Percentiles rank a stretch among this genome's conserved stretches.
Conservation (phyloP, 2,113 vertebrate genomes). For the Colius striatus region DNA sequence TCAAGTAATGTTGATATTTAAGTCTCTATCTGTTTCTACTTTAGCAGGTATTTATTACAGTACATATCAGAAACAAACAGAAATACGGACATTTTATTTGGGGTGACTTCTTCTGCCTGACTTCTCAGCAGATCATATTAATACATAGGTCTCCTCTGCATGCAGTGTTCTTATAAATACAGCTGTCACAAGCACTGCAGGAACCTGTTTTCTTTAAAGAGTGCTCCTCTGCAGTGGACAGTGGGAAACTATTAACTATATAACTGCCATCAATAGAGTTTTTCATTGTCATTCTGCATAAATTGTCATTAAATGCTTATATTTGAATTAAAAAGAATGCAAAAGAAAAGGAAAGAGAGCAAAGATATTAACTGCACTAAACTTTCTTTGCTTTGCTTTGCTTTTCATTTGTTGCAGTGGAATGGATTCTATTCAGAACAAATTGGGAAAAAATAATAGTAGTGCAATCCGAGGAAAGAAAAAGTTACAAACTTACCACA, state of each 20-base stretch:
- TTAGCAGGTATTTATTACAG: background rate
- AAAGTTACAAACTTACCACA: constrained; percentile 86
- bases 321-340: background rate
- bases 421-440: background rate
- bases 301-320: background rate
- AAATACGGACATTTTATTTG: background rate
- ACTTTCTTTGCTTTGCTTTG: background rate
- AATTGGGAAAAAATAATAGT: background rate
- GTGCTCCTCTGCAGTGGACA: background rate
- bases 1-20: background rate
- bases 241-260: background rate
- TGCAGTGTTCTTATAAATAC: background rate
- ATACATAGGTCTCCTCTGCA: background rate
- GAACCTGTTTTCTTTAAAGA: background rate
- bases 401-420: background rate
- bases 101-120: background rate
- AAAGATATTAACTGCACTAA: background rate
- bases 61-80: background rate
- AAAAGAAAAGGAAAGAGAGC: background rate
- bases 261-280: background rate
- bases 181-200: background rate
- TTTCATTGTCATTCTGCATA: background rate
- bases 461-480: background rate
- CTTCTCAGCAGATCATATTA: background rate
- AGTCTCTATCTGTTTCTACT: background rate